Evolutionary conservation across 2,797 vertebrate species (phyloP), one percentile per base, ranked within the genome.

Genomic region (Eulemur rubriventer): DNA sequence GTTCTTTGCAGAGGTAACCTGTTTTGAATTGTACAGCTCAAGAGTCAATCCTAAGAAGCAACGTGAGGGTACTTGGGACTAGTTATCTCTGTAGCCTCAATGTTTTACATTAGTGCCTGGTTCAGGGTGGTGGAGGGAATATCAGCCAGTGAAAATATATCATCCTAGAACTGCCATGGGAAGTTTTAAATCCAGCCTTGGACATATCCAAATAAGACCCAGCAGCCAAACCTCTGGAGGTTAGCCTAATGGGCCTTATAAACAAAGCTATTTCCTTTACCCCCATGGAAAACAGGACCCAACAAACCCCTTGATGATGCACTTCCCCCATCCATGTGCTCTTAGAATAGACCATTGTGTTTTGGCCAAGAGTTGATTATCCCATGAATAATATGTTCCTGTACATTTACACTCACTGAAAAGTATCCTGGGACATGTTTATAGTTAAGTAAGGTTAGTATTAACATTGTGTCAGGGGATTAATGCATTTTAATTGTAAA

Each of bases 391-490:
- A 97, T 96, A 73, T 95, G 55, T 96, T 94, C 76, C 90, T 95
- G 88, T 96, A 95, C 91, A 95, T 96, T 96, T 96, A 73, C 46
- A 88, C 61, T 98, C 89, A 95, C 94, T 88, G 92, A 87, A 87
- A 93, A 98, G 92, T 97, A 91, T 67, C 93, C 96, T 94, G 89
- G 85, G 78, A 97, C 97, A 86, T 98, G 98, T 98, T 99, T 98
- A 98, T 92, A 96, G 94, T 87, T 33, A 80, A 97, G 92, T 97
- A 84, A 97, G 79, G 89, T 97, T 98, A 98, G 96, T 98, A 97
- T 96, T 98, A 98, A 98, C 98, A 98, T 70, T 96, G 63, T 92
- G 98, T 98, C 98, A 97, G 96, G 94, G 59, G 88, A 96, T 97
- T 98, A 98, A 98, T 98, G 96, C 97, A 94, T 97, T 98, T 98